Conservation (phyloP, 1,140 invertebrate genomes). For the Eufriesea mexicana region DNA sequence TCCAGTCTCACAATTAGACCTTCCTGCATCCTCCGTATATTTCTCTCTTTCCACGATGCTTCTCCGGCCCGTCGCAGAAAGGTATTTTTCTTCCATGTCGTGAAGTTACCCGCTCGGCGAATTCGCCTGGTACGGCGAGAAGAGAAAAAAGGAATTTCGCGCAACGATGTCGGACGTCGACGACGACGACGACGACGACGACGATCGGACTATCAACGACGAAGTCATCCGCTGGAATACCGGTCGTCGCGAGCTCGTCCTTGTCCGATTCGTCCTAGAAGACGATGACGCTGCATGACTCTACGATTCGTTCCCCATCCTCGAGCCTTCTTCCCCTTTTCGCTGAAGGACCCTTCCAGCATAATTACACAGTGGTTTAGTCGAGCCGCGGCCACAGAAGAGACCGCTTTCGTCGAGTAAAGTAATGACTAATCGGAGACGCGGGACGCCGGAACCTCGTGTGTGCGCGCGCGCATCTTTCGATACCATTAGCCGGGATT, state of each 20-base stretch:
- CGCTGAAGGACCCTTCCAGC: slow-evolving; percentile 72
- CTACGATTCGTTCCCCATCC: slow-evolving; percentile 25
- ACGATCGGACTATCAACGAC: too few relatives aligned
- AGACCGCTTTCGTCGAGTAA: slow-evolving; percentile 72
- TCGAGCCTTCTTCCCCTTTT: slow-evolving; percentile 44
- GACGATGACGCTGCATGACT: slow-evolving; percentile 74
- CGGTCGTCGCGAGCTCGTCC: slow-evolving; percentile 37
- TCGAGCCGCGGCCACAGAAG: slow-evolving; percentile 65
- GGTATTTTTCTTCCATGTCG: slow-evolving; percentile 57
- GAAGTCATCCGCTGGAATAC: background rate
- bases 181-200: too few relatives aligned
- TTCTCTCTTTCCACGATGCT: slow-evolving; percentile 47
- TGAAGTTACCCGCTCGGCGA: slow-evolving; percentile 29
- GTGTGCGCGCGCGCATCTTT: background rate
- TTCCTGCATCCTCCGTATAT: slow-evolving; percentile 70
- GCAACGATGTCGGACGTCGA: background rate
- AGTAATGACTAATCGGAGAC: slow-evolving; percentile 78
- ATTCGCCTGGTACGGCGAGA: slow-evolving; percentile 12
- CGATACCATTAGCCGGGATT: slow-evolving; percentile 68
- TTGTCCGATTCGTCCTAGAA: slow-evolving; percentile 61
- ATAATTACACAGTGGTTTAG: slow-evolving; percentile 79
- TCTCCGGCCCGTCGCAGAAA: slow-evolving; percentile 40
- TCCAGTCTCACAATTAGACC: slow-evolving; percentile 76
- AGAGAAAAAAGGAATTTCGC: background rate
- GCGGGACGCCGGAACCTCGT: background rate